A percentile compares a stretch with the other conserved stretches of the same genome.
phyloP scores from a whole-genome alignment of 2,113 vertebrate species.

The Pampusana beccarii region DNA sequence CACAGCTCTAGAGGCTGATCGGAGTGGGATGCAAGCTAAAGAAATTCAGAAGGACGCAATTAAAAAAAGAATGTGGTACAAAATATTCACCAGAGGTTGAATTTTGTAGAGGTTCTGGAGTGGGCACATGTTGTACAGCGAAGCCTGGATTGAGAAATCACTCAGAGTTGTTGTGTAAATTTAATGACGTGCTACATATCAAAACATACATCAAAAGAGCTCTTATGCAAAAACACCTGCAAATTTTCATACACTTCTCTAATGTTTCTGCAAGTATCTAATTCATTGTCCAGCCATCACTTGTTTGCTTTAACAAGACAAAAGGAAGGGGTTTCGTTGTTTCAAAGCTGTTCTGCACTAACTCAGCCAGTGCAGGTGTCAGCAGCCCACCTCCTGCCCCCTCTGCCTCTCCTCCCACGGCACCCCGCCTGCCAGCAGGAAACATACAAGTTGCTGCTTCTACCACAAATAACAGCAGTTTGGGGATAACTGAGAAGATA shows the following conservation, averaged over 20 bases:
- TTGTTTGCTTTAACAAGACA: background rate
- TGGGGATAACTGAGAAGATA: background rate
- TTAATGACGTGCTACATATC: background rate
- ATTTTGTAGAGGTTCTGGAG: no score
- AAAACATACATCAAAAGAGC: background rate
- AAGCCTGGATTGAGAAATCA: background rate
- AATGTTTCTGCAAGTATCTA: background rate
- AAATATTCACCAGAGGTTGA: background rate
- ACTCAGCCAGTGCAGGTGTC: background rate
- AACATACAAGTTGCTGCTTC: background rate
- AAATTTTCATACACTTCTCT: background rate
- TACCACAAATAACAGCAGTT: background rate
- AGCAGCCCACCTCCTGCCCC: no score
- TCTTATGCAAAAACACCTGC: background rate
- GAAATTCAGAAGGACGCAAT: background rate
- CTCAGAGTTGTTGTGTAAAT: background rate
- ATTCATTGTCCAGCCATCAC: background rate
- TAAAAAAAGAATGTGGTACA: background rate
- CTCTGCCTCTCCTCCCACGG: no score
- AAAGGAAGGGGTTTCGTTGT: background rate
- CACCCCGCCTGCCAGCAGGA: background rate
- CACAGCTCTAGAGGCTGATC: no score
- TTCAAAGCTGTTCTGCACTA: background rate
- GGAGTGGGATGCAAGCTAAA: no score
- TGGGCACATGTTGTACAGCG: background rate